A percentile compares a stretch with the other conserved stretches of the same genome.
These are phyloP conservation scores for Gallinago nigripennis DNA, from an alignment of 2,797 vertebrate genomes.

Conservation along the genomic window DNA sequence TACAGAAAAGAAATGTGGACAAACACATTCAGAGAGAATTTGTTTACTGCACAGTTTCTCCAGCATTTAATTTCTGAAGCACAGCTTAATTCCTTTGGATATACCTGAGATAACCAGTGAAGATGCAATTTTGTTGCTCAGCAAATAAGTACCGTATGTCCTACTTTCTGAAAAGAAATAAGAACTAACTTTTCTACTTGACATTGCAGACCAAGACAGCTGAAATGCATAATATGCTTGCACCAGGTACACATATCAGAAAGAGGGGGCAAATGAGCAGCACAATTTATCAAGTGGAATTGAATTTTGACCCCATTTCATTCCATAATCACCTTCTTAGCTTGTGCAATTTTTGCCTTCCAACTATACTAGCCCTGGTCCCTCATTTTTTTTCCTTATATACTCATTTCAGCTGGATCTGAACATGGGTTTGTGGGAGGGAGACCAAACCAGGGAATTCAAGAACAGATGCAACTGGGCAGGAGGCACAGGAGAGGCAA, in stretches of 20 bases:
- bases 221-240: background rate
- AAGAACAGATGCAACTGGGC: background rate
- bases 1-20: background rate
- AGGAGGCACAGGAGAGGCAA: background rate
- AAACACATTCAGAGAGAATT: background rate
- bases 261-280: accelerated
- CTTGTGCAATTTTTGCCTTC: background rate
- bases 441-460: background rate
- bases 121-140: background rate
- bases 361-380: background rate
- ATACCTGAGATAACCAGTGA: background rate
- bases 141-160: background rate
- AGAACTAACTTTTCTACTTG: background rate
- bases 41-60: background rate
- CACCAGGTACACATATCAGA: background rate
- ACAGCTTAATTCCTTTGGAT: background rate
- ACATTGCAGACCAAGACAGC: background rate
- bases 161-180: background rate
- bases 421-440: background rate
- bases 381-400: background rate
- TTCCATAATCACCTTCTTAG: background rate
- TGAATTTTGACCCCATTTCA: background rate
- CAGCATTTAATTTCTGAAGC: background rate
- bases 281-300: background rate
- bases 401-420: background rate